Evolutionary conservation across 2,888 invertebrate genomes (phyloP), one percentile per base, ranked within the genome.

Genomic region (Netelia melanura): DNA sequence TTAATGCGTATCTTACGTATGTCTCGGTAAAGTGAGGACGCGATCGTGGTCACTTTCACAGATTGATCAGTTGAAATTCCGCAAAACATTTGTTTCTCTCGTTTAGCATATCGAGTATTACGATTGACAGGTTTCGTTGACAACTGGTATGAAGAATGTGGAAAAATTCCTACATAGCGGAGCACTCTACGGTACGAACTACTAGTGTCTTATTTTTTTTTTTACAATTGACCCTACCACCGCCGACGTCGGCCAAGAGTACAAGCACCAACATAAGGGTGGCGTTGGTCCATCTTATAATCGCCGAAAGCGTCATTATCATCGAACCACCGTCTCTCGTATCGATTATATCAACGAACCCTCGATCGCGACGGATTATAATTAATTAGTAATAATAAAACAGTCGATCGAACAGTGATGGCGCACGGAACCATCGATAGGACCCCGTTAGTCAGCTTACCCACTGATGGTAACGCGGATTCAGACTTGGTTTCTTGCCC

Each of bases 161-260:
- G 61, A 70, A 65, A 74, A 67, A 23, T 54, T 52, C 64, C 48
- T 62, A 43, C 38, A 10, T 38, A 61, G 74, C 67, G 38, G 38
- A 67, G 72, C 52, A 44, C 81, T 64, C 23, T 48, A 71, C 62
- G 30, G 61, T 61, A 72, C 52, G 23, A 54, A 70, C 64, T 52
- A 52, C 38, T 38, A 38, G 38, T 62, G 25, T 56, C 23, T 77
- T 58, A 14, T 44, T 54, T 43, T 70, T 43, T 72, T 70, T 77
- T 83, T 71, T 67, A 77, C 77, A 82, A 77, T 72, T 72, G 71
- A 77, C 71, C 48, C 62, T 56, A 71, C 30, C 14, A 38, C 38
- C 30, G 9, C 56, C 67, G 74, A 25, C 58, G 30, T 21, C n/a
- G 48, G 64, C 3, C 61, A 23, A 21, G 56, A 68, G 44, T 62